phyloP scores from a whole-genome alignment of 92 coral and sea anemone genomes.

The Actinostola sp. region DNA sequence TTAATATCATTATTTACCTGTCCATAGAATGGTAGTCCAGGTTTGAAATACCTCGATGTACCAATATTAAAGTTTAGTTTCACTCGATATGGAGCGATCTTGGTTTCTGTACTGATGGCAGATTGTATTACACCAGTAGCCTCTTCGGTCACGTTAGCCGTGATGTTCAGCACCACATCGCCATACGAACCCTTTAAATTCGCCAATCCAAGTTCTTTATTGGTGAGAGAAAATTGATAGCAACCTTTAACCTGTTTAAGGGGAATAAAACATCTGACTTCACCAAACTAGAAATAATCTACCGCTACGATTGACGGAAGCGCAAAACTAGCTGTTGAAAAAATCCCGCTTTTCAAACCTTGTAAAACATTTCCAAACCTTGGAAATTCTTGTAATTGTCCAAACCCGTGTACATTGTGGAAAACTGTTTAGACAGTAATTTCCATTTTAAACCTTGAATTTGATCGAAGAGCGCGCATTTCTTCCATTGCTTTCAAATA shows the following conservation, averaged over 20 bases:
- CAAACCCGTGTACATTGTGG: too few species aligned
- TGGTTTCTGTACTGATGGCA: conserved; percentile 12
- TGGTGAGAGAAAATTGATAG: conserved; percentile 50
- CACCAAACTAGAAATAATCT: too few species aligned
- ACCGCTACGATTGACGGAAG: too few species aligned
- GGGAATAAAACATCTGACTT: background rate
- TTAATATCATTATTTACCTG: conserved; percentile 47
- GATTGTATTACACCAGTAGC: conserved; percentile 69
- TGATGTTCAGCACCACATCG: conserved; percentile 27
- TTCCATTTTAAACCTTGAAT: too few species aligned
- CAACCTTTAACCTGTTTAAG: conserved; percentile 73
- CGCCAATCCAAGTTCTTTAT: conserved; percentile 17
- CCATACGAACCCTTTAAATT: background rate
- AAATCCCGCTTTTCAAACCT: too few species aligned
- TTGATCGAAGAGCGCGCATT: too few species aligned
- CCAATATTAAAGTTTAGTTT: conserved; percentile 46
- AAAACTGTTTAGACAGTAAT: too few species aligned
- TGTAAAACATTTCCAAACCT: too few species aligned
- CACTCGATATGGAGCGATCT: conserved; percentile 38
- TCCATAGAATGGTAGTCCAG: conserved; percentile 79
- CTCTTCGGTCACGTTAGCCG: conserved; percentile 71
- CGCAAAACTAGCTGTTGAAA: too few species aligned
- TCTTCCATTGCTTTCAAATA: background rate
- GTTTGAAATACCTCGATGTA: conserved; percentile 62
- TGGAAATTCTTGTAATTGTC: too few species aligned